A percentile compares a stretch with the other conserved stretches of the same genome.
These are phyloP conservation scores for Sebastes nivosus DNA, from an alignment of 2,797 vertebrate species.

Conservation along the genomic window DNA sequence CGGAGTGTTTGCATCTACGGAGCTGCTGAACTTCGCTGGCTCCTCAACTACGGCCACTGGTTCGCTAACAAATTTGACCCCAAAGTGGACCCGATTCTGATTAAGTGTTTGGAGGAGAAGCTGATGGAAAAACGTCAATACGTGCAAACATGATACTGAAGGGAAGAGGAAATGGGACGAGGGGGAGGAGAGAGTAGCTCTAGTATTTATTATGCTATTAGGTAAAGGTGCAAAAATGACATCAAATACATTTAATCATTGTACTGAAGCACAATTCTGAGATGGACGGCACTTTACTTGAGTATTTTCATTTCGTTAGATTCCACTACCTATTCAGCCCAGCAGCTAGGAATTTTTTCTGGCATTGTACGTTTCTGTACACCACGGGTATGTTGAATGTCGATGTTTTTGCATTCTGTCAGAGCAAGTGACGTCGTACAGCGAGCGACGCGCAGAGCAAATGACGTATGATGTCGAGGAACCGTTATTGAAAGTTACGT, in stretches of 20 bases:
- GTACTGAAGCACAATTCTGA: neutral
- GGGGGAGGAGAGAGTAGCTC: neutral
- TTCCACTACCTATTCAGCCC: neutral
- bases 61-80: constrained; percentile 96
- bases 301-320: neutral
- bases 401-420: neutral
- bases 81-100: constrained; percentile 90
- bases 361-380: neutral
- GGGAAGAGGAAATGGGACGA: neutral
- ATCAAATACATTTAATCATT: neutral
- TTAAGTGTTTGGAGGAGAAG: constrained; percentile 90
- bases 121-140: constrained; percentile 83
- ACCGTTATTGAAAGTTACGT: neutral
- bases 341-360: neutral
- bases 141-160: constrained; percentile 57
- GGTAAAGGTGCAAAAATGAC: neutral
- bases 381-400: neutral
- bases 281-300: neutral
- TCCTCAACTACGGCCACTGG: constrained; percentile 90
- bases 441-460: neutral
- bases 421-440: too few relatives aligned
- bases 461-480: too few relatives aligned
- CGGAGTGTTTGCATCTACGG: constrained; percentile 94
- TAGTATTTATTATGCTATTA: neutral
- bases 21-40: constrained; percentile 90